Evolutionary conservation across 2,888 invertebrate species (phyloP).

Genomic region (Campaea margaritaria): DNA sequence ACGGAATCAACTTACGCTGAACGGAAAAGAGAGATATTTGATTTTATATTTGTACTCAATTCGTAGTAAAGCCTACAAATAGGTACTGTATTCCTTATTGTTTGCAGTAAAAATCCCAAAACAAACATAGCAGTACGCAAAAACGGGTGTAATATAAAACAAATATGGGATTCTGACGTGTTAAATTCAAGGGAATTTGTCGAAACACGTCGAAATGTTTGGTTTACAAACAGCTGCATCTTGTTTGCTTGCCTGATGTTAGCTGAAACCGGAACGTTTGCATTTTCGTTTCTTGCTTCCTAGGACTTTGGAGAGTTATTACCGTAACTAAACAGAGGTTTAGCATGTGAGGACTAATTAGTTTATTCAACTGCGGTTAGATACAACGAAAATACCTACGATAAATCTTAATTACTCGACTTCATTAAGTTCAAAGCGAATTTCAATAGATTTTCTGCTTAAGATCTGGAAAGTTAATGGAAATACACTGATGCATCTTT

Average conservation of each 20-base stretch:
- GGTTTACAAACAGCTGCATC: slow-evolving; percentile 35
- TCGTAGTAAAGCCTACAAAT: too few relatives aligned
- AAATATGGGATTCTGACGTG: slow-evolving; percentile 43
- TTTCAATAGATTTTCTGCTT: too few relatives aligned
- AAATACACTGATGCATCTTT: too few relatives aligned
- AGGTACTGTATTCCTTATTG: background rate
- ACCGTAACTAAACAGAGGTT: slow-evolving; percentile 10
- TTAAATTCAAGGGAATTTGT: slow-evolving; percentile 57
- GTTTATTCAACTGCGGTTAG: slow-evolving; percentile 1
- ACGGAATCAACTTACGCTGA: too few relatives aligned
- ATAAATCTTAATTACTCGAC: too few relatives aligned
- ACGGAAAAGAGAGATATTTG: too few relatives aligned
- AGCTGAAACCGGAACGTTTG: slow-evolving; percentile 4
- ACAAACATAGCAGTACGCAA: slow-evolving; percentile 3
- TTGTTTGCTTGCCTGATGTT: slow-evolving; percentile 13
- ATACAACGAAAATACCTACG: too few relatives aligned
- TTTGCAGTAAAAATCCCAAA: background rate
- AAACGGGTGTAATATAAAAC: slow-evolving; percentile 54
- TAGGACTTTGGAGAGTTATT: slow-evolving; percentile 7
- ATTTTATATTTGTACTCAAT: too few relatives aligned
- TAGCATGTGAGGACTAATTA: slow-evolving; percentile 14
- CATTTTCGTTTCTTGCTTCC: slow-evolving; percentile 6
- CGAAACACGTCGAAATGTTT: slow-evolving; percentile 53
- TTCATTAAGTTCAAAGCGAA: too few relatives aligned
- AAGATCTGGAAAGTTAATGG: too few relatives aligned